These are phyloP conservation scores for Zhengitettix transpicula DNA, from an alignment of 2,888 invertebrate species.

Conservation along the genomic window DNA sequence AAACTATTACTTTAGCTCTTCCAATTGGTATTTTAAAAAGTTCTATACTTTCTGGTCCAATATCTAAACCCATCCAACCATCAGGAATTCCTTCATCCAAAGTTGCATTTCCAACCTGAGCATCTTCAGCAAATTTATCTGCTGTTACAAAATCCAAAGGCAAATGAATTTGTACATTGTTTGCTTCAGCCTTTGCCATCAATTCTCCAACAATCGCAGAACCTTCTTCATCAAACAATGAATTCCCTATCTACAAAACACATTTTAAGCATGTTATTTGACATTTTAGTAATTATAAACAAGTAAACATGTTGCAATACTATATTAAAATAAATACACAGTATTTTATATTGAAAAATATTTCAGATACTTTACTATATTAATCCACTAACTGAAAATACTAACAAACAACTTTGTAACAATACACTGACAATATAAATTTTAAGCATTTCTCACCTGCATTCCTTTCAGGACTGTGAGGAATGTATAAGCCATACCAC, in stretches of 20 bases:
- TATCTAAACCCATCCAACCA: constrained; percentile 88
- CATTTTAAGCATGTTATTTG: neutral
- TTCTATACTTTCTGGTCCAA: constrained; percentile 73
- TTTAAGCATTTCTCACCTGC: constrained; percentile 46
- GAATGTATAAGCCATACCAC: constrained; percentile 99
- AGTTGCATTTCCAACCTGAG: constrained; percentile 58
- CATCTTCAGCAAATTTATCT: constrained; percentile 90
- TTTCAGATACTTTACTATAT: too few relatives aligned
- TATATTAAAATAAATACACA: too few relatives aligned
- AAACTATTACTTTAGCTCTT: constrained; percentile 89
- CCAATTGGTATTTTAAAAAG: constrained; percentile 64
- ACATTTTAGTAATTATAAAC: too few relatives aligned
- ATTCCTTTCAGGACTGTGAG: constrained; percentile 80
- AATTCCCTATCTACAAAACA: constrained; percentile 67
- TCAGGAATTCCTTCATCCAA: constrained; percentile 76
- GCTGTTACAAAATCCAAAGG: constrained; percentile 91
- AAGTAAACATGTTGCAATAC: too few relatives aligned
- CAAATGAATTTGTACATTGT: constrained; percentile 83
- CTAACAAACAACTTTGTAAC: neutral
- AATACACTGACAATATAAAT: neutral
- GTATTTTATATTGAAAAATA: too few relatives aligned
- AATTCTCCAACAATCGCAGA: constrained; percentile 83
- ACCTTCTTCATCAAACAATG: constrained; percentile 89
- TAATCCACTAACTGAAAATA: too few relatives aligned
- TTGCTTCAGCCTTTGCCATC: constrained; percentile 78